These are phyloP conservation scores for Deladenus siricidicola DNA, from an alignment of 2,888 invertebrate genomes.

Conservation along the genomic window DNA sequence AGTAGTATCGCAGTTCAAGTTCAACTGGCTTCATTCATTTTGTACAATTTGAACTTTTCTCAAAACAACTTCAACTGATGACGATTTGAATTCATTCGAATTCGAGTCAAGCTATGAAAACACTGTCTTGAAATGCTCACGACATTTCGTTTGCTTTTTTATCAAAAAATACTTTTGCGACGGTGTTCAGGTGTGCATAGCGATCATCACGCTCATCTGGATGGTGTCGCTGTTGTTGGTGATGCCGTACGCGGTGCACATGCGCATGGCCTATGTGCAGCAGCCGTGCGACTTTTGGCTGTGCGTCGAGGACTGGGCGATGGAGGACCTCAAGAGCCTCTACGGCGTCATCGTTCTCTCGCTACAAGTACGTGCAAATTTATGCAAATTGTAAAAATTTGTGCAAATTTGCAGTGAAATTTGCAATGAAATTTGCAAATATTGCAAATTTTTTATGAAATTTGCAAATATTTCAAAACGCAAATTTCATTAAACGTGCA, in stretches of 20 bases:
- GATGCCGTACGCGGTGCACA: conserved; percentile 78
- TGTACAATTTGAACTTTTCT: no score
- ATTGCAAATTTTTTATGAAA: background rate
- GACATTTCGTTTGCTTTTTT: no score
- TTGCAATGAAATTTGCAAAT: background rate
- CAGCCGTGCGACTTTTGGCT: conserved; percentile 60
- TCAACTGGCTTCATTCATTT: no score
- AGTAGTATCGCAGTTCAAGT: no score
- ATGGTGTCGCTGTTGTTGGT: conserved; percentile 76
- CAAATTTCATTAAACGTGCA: background rate
- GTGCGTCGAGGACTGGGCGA: conserved; percentile 68
- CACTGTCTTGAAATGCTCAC: no score
- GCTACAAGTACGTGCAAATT: conserved; percentile 59
- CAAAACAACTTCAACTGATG: no score
- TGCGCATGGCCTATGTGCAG: conserved; percentile 54
- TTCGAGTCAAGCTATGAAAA: no score
- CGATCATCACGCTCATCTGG: conserved; percentile 84
- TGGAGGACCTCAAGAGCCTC: conserved; percentile 63
- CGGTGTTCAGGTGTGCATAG: conserved; percentile 56
- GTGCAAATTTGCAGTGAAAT: background rate
- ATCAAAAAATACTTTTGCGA: no score
- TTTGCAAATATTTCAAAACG: background rate
- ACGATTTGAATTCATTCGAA: no score
- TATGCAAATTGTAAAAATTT: background rate
- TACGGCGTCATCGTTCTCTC: conserved; percentile 81